Evolutionary conservation across 1,140 invertebrate species (phyloP).

Genomic region (Venustaconcha ellipsiformis): DNA sequence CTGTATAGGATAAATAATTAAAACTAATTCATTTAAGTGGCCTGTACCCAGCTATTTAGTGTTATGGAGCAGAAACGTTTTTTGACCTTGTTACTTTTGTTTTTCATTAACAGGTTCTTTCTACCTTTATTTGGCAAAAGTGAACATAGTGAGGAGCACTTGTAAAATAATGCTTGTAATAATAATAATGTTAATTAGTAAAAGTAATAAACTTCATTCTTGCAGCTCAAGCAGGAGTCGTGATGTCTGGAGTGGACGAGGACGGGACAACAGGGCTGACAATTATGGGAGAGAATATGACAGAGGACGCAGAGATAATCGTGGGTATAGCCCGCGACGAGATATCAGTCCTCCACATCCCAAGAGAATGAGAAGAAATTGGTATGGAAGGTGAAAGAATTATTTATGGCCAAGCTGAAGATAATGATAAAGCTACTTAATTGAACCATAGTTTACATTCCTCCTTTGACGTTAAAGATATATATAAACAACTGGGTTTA

Average conservation of each 20-base stretch:
- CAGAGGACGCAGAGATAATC: conserved; percentile 50
- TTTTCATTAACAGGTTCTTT: not conserved
- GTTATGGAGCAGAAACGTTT: not conserved
- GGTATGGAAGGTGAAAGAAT: conserved; percentile 32
- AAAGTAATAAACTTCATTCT: conserved; percentile 4
- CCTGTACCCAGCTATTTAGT: no score
- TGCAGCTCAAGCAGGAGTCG: conserved; percentile 34
- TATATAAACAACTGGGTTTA: not conserved
- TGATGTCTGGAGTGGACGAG: conserved; percentile 51
- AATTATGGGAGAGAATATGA: conserved; percentile 54
- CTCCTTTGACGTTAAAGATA: no score
- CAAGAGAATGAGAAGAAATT: conserved; percentile 66
- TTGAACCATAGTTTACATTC: not conserved
- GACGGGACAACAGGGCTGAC: conserved; percentile 46
- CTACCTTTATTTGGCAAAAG: no score
- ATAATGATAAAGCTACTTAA: not conserved
- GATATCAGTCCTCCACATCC: conserved; percentile 63
- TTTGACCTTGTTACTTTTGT: not conserved
- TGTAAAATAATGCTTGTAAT: conserved; percentile 11
- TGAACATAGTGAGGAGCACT: not conserved
- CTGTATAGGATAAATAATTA: no score
- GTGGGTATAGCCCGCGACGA: conserved; percentile 51
- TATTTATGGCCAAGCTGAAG: not conserved
- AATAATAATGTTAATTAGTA: conserved; percentile 10
- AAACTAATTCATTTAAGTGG: no score